phyloP scores from a whole-genome alignment of 1,140 invertebrate species.

The Hesperophylax magnus region DNA sequence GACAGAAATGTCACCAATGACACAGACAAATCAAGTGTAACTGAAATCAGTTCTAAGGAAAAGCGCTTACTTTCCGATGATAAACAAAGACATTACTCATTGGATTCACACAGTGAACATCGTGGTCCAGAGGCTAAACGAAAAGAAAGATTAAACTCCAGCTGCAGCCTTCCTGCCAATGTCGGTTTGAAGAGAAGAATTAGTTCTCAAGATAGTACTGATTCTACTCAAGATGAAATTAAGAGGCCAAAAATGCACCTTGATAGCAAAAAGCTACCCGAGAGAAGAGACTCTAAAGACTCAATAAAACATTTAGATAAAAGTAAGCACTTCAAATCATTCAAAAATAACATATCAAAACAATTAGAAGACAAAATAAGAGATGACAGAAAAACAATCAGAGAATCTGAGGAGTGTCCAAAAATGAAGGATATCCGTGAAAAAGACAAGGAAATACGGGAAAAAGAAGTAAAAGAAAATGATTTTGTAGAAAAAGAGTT shows the following conservation, averaged over 20 bases:
- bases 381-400: constrained; percentile 71
- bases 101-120: constrained; percentile 65
- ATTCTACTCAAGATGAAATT: constrained; percentile 75
- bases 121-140: constrained; percentile 64
- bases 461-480: constrained; percentile 56
- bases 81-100: constrained; percentile 69
- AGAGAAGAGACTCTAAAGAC: constrained; percentile 83
- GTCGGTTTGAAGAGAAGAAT: constrained; percentile 80
- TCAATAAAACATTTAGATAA: constrained; percentile 66
- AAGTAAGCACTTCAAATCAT: constrained; percentile 69
- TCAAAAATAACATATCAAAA: constrained; percentile 67
- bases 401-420: constrained; percentile 64
- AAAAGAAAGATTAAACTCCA: constrained; percentile 71
- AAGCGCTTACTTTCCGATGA: constrained; percentile 58
- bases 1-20: constrained; percentile 38
- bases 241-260: constrained; percentile 80
- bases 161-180: constrained; percentile 76
- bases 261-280: constrained; percentile 70
- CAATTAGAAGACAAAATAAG: constrained; percentile 71
- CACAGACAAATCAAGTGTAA: constrained; percentile 34
- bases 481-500: constrained; percentile 39
- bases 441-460: constrained; percentile 59
- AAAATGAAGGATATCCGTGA: constrained; percentile 59
- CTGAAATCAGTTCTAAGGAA: constrained; percentile 47
- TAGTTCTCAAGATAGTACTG: constrained; percentile 82